Evolutionary conservation across 2,797 vertebrate species (phyloP), one percentile per base, ranked within the genome.

Genomic region (Okamejei kenojei): DNA sequence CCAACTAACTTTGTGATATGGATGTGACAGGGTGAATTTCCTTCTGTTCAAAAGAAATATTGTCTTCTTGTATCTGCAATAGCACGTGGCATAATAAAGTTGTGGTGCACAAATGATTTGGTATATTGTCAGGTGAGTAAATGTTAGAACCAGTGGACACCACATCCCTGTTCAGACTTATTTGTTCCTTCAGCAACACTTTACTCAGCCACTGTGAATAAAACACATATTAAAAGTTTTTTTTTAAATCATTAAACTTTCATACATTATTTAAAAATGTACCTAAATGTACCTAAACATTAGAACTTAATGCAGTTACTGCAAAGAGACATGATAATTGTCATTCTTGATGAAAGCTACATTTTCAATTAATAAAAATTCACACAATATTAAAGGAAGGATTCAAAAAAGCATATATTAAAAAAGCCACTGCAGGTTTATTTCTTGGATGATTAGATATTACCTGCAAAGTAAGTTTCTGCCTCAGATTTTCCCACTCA

Each of bases 151-250:
- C 96, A 92, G 95, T 94, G 92, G 95, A 95, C 93, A 96, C 95
- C 93, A 95, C 96, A 93, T 97, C 96, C 93, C 95, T 96, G 94
- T 97, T 97, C 94, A 97, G 95, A 95, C 97, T 96, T 93, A 98
- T 94, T 90, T 96, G 96, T 93, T 97, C 96, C 84, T 96, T 96
- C 94, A 99, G 94, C 94, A 99, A 96, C 77, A 98, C 97, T 61
- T 95, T 95, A 95, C 97, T 97, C 79, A 98, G 94, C 98, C 99
- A 99, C 99, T 99, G 94, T 71, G 95, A 94, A 73, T 81, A 73
- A 76, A 76, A 0, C 38, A 94, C 58, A 78, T 45, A 1, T 68
- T 78, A 82, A 92, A 92, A 74, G 0, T 63, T 88, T 54, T 68
- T 17, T 68, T 65, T 88, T 45, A 45, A 45, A 65, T 65, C 61